Base-by-base conservation (phyloP, 2,797 vertebrate species). In the Oophaga sylvatica region DNA sequence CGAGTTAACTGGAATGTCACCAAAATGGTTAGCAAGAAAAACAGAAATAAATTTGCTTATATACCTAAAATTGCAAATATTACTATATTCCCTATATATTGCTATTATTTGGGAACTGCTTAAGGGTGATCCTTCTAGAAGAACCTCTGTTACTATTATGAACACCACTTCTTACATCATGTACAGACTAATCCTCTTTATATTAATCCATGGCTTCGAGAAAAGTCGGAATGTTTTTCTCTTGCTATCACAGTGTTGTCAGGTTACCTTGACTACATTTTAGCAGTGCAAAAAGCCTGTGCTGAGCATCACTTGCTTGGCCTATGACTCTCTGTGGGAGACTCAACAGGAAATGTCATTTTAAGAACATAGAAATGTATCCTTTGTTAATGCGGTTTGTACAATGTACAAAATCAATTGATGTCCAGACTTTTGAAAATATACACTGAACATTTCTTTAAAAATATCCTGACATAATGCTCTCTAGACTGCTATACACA, bases 221-320 rank as follows among this genome's bases (percentile, higher is more conserved):
- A 45, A 73, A 73, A 41, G 70, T 20, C 15, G 5, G 6, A 45
- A 45, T 41, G 17, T 35, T 73, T 20, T 45, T 73, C 70, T 73
- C 17, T 68, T 15, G n/a, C 10, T 68, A 26, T 29, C 20, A 73
- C 31, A 41, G 35, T 45, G 31, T 73, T 73, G 70, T 73, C 15
- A 45, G 70, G 70, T 73, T 45, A 73, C 70, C 70, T 45, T 45
- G 70, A 73, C 70, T 45, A 73, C 70, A 73, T 73, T 45, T 73
- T 45, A 45, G 70, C 17, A 20, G 70, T 22, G 17, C 68, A 41
- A 73, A 68, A 68, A 73, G 70, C 70, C 9, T 45, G 70, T 73
- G 11, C 35, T 7, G 2, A 73, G 35, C 35, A 73, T 41, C 17
- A 45, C 70, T 73, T 20, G 35, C 70, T 41, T 45, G 70, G 70